Percentiles rank a stretch among this genome's conserved stretches.
phyloP scores from a whole-genome alignment of 2,113 vertebrate species.

The Cyprinus carpio region DNA sequence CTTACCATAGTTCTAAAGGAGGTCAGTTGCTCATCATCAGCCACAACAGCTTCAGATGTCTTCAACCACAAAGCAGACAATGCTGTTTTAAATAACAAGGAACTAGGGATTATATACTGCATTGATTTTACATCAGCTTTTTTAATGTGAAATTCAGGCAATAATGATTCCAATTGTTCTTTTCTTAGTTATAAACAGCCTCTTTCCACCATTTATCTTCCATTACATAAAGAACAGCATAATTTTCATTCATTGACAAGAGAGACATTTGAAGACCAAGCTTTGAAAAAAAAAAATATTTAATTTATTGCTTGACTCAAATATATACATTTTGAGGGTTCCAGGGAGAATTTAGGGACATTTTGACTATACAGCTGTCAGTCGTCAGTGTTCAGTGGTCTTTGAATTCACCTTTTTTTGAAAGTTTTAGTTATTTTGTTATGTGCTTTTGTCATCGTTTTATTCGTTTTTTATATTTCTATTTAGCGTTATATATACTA shows the following conservation, averaged over 20 bases:
- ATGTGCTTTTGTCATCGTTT: too few relatives aligned
- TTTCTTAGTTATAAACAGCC: background rate
- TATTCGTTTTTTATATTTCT: too few relatives aligned
- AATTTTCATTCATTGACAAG: background rate
- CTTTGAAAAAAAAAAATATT: background rate
- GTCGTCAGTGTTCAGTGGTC: too few relatives aligned
- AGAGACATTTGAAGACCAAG: background rate
- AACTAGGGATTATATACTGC: background rate
- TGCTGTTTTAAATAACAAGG: background rate
- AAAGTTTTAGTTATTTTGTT: too few relatives aligned
- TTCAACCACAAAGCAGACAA: background rate
- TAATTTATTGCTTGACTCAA: background rate
- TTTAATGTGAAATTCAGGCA: background rate
- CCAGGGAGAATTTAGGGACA: too few relatives aligned
- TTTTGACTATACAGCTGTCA: too few relatives aligned
- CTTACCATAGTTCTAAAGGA: background rate
- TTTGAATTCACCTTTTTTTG: too few relatives aligned
- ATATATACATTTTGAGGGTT: too few relatives aligned
- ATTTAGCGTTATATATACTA: too few relatives aligned
- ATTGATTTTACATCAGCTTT: background rate
- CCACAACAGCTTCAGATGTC: background rate
- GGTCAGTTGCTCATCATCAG: slow-evolving; percentile 33
- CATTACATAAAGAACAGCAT: background rate
- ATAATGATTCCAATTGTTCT: slow-evolving; percentile 11
- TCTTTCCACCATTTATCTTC: background rate